Evolutionary conservation across 1,140 invertebrate species (phyloP), one percentile per base, ranked within the genome.

Genomic region (Brachystomella parvula): DNA sequence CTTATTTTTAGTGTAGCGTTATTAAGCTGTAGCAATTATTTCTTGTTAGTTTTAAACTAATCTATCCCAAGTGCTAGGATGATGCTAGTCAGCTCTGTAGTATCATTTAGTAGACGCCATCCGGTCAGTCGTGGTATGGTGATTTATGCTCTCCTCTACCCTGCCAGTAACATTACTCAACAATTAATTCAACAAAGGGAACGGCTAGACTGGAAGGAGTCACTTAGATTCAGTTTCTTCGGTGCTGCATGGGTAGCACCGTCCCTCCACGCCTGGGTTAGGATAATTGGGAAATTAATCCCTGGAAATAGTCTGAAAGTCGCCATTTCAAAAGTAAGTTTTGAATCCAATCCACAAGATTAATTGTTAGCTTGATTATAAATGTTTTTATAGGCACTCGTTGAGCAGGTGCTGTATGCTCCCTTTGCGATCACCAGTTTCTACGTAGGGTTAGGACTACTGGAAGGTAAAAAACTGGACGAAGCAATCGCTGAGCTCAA

Each of bases 341-440:
- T 47, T 69, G 56, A 35, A 12, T 44, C 64, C 19, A 3, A 26
- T 1, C 49, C 17, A 49, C 58, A 17, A 67, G 6, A 60, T 44
- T 24, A 53, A 60, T 49, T 24, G 21, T 32, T 62, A 24, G 68
- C 26, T 65, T 64, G 58, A 24, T 17, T 66, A 15, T 68, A 29
- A 39, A 53, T 47, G 65, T 61, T 29, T 49, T 57, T 56, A 24
- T 73, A 90, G 88, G 88, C 88, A 67, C 74, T 87, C 31, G 81
- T 90, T 44, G 90, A 92, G 79, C 89, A 91, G 80, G 78, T 92
- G 12, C 85, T 86, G 1, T 92, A 92, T 75, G 85, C 86, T 24
- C 90, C 90, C 65, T 82, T 86, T 71, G 89, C 89, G 58, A 86
- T 90, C 81, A 81, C 82, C 65, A 87, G 85, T 73, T 92, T 92